Conservation (phyloP, 2,888 invertebrate genomes). For the Strigamia transsilvanica region DNA sequence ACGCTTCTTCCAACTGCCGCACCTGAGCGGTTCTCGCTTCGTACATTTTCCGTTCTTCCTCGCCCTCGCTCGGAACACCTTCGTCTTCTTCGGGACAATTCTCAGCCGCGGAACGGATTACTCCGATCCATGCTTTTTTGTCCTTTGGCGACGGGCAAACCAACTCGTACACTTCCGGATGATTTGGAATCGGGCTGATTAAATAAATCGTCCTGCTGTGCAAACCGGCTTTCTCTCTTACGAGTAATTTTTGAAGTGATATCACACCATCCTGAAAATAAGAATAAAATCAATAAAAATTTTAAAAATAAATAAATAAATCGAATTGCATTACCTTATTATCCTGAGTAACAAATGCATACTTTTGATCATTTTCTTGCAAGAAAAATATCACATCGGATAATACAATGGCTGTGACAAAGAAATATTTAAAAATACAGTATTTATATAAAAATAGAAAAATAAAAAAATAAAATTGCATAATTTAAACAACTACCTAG, state of each 20-base stretch:
- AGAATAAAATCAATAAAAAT: slow-evolving; percentile 40
- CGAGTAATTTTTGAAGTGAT: slow-evolving; percentile 87
- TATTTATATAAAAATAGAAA: slow-evolving; percentile 53
- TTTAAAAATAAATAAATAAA: no score
- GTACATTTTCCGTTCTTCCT: slow-evolving; percentile 80
- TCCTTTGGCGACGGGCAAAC: slow-evolving; percentile 87
- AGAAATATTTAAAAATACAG: no score
- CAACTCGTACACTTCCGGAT: slow-evolving; percentile 96
- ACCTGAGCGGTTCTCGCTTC: slow-evolving; percentile 82
- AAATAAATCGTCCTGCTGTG: slow-evolving; percentile 89
- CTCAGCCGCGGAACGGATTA: slow-evolving; percentile 83
- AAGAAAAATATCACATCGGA: slow-evolving; percentile 92
- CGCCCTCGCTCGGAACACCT: slow-evolving; percentile 74
- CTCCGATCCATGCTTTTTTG: slow-evolving; percentile 87
- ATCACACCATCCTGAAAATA: slow-evolving; percentile 83
- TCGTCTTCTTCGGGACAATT: slow-evolving; percentile 83
- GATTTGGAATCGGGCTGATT: slow-evolving; percentile 87
- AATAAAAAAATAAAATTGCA: neutral
- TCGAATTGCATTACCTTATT: slow-evolving; percentile 77
- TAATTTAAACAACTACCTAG: slow-evolving; percentile 63
- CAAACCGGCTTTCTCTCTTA: slow-evolving; percentile 88
- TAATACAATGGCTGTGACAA: slow-evolving; percentile 81
- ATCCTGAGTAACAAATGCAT: slow-evolving; percentile 83
- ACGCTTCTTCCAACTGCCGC: slow-evolving; percentile 79
- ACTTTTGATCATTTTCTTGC: slow-evolving; percentile 90